These are phyloP conservation scores for Paracentrotus lividus DNA, from an alignment of 53 echinoderm and acorn worm species.

Conservation along the genomic window DNA sequence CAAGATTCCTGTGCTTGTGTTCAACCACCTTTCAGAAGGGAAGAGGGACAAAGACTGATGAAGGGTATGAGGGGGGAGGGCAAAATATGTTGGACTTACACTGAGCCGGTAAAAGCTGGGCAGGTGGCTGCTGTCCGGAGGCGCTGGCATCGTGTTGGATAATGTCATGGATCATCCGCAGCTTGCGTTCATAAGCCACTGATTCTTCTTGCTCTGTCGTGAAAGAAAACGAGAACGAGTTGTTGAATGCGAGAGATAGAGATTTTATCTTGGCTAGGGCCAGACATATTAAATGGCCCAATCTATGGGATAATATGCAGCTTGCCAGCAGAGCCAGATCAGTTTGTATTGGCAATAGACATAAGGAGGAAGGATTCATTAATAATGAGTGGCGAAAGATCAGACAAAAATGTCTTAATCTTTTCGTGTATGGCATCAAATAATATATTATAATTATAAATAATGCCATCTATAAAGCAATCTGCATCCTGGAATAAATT, in stretches of 20 bases:
- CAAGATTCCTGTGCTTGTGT: neutral
- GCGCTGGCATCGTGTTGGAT: constrained; percentile 89
- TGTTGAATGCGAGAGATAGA: constrained; percentile 2
- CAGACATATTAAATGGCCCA: neutral
- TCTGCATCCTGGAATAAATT: neutral
- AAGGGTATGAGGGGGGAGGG: neutral
- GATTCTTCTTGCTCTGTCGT: constrained; percentile 86
- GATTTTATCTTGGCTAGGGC: neutral
- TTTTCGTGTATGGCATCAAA: no score
- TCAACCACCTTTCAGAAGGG: neutral
- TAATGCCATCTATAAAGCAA: no score
- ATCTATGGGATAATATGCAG: neutral
- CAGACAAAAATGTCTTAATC: no score
- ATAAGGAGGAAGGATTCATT: no score
- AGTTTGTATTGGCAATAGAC: neutral
- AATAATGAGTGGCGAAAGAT: no score
- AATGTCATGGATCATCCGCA: constrained; percentile 91
- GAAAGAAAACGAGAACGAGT: neutral
- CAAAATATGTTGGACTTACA: constrained; percentile 70
- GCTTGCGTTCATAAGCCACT: constrained; percentile 90
- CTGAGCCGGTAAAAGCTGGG: constrained; percentile 70
- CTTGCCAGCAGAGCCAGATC: no score
- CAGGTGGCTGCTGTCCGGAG: constrained; percentile 74
- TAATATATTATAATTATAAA: no score
- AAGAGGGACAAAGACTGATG: neutral